A percentile compares a stretch with the other conserved stretches of the same genome.
Evolutionary conservation across 1,140 invertebrate genomes (phyloP).

Genomic region (Hylaeus anthracinus): DNA sequence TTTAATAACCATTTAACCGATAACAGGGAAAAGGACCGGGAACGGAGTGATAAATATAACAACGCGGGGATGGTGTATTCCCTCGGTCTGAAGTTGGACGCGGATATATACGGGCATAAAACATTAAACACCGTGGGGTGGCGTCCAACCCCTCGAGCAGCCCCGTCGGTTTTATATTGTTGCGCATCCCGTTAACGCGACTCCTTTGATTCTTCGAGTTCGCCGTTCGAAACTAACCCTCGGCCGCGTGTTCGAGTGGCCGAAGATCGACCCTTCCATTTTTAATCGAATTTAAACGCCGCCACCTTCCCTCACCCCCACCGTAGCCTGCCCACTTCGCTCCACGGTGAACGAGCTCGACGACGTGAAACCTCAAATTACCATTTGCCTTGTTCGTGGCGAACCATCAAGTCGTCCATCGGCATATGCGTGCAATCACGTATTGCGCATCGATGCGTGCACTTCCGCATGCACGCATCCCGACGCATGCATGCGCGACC

Average conservation of each 20-base stretch:
- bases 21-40: slow-evolving; percentile 32
- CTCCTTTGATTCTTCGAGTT: slow-evolving; percentile 20
- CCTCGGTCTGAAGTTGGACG: slow-evolving; percentile 39
- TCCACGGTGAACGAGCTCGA: not conserved
- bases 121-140: slow-evolving; percentile 36
- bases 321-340: not conserved
- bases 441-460: slow-evolving; percentile 59
- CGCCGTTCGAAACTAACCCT: not conserved
- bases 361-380: slow-evolving; percentile 53
- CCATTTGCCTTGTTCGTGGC: slow-evolving; percentile 50
- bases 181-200: slow-evolving; percentile 1
- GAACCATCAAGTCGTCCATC: slow-evolving; percentile 51
- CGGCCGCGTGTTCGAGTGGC: not conserved
- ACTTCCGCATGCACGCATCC: slow-evolving; percentile 58
- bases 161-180: slow-evolving; percentile 8
- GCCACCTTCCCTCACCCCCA: not conserved
- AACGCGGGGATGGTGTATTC: slow-evolving; percentile 30
- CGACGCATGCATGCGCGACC: slow-evolving; percentile 46
- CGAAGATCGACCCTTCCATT: not conserved
- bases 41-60: slow-evolving; percentile 47
- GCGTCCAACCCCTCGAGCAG: slow-evolving; percentile 1
- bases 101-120: slow-evolving; percentile 43
- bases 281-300: slow-evolving; percentile 18
- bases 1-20: slow-evolving; percentile 52
- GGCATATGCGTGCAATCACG: slow-evolving; percentile 60